phyloP scores from a whole-genome alignment of 2,888 invertebrate species.

The Drosophila longiperda region DNA sequence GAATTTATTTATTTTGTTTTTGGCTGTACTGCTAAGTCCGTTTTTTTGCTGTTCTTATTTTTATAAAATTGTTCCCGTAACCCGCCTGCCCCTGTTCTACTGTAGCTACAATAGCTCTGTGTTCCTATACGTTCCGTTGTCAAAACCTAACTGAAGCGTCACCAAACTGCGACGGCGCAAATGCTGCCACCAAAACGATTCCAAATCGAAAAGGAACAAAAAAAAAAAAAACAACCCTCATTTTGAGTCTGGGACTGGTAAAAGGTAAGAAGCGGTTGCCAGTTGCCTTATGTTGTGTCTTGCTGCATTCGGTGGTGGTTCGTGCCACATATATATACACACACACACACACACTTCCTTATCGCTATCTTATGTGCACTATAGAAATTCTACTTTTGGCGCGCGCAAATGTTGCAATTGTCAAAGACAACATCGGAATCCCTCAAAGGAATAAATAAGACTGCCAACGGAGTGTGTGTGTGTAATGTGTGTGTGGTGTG shows the following conservation, averaged over 20 bases:
- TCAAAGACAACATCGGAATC: constrained; percentile 64
- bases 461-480: not conserved
- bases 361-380: constrained; percentile 48
- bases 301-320: constrained; percentile 67
- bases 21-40: constrained; percentile 60
- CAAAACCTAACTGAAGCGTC: constrained; percentile 80
- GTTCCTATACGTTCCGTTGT: constrained; percentile 79
- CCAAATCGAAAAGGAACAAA: not conserved
- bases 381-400: constrained; percentile 67
- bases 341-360: constrained; percentile 22
- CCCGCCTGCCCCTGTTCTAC: constrained; percentile 57
- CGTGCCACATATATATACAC: constrained; percentile 49
- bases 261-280: constrained; percentile 14
- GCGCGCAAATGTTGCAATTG: constrained; percentile 80
- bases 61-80: constrained; percentile 32
- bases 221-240: constrained; percentile 44
- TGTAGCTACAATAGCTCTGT: constrained; percentile 20
- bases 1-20: constrained; percentile 24
- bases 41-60: constrained; percentile 25
- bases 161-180: constrained; percentile 41
- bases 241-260: not conserved
- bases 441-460: constrained; percentile 38
- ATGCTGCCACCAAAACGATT: constrained; percentile 45
- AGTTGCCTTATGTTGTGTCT: constrained; percentile 15
- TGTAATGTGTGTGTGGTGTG: constrained; percentile 6